These are phyloP conservation scores for Aphyosemion australe DNA, from an alignment of 2,113 vertebrate genomes.

Conservation along the genomic window DNA sequence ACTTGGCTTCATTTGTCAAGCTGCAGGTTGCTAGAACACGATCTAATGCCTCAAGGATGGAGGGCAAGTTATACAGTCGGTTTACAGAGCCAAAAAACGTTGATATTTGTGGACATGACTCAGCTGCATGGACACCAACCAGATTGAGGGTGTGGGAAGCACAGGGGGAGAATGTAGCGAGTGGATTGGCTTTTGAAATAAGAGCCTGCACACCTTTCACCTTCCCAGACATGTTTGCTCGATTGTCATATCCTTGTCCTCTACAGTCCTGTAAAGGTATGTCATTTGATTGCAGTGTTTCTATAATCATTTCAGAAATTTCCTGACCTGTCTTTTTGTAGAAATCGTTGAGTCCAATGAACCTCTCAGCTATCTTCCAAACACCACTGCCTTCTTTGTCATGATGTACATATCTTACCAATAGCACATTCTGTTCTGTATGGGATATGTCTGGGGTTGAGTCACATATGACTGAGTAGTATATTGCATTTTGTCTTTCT, in stretches of 20 bases:
- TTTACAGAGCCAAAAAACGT: not conserved
- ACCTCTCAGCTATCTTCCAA: constrained; percentile 3
- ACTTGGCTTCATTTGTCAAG: not conserved
- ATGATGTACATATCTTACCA: not conserved
- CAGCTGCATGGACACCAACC: constrained; percentile 1
- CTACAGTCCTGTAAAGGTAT: constrained; percentile 5
- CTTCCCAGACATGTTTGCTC: constrained; percentile 5
- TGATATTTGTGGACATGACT: not conserved
- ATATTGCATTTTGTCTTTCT: too few species aligned
- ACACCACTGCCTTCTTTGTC: not conserved
- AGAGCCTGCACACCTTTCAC: not conserved
- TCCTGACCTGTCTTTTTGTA: constrained; percentile 7
- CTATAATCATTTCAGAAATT: constrained; percentile 3
- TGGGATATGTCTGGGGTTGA: too few species aligned
- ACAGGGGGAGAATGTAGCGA: not conserved
- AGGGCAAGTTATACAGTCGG: not conserved
- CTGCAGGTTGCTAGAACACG: not conserved
- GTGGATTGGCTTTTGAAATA: not conserved
- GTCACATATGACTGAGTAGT: too few species aligned
- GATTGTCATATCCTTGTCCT: constrained; percentile 15
- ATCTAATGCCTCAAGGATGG: not conserved
- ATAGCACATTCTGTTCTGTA: not conserved
- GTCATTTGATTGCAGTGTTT: not conserved
- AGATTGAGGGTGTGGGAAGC: not conserved
- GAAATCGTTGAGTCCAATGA: not conserved